Evolutionary conservation across 2,797 vertebrate species (phyloP), one percentile per base, ranked within the genome.

Genomic region (Rhinella marina): DNA sequence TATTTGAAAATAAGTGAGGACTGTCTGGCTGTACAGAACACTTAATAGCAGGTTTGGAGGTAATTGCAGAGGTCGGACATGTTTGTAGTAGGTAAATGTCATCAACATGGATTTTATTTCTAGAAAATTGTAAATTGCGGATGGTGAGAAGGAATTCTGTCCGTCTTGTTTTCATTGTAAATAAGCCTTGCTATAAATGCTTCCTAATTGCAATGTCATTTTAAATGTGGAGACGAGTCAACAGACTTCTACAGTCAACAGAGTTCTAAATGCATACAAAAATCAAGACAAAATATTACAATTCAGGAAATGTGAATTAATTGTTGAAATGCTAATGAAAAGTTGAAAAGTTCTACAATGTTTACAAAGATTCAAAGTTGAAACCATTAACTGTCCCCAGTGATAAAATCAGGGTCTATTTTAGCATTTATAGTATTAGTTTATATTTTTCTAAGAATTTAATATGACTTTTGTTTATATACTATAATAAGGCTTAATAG

Each of bases 141-240:
- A 41, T 77, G 87, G 83, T 81, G 81, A 54, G 48, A 81, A 76
- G 68, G 83, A 88, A 88, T 86, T 77, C 56, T 70, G 27, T 2
- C 27, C 48, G 52, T 82, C 66, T 82, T 82, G 79, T 82, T 78
- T 86, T 89, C 79, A 77, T 89, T 82, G 72, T 79, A 78, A 89
- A 89, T n/a, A 78, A 54, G 57, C 41, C 25, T 48, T 82, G 50
- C 70, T 81, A 86, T 86, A 86, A 66, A 82, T 57, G 59, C 57
- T 61, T 32, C 72, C 50, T 76, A 81, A 85, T 81, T 88, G 80
- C 64, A 80, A 9, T 85, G 21, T 7, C 64, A 17, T 73, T 27
- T 66, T 77, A 41, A 41, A 41, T 0, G 41, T 29, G 57, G 41
- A 16, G 48, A 85, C 13, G 21, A 29, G 11, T 21, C 50, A 72